Percentiles rank a stretch among this genome's conserved stretches.
Conservation (phyloP, 2,797 vertebrate genomes). For the Glossophaga mutica region DNA sequence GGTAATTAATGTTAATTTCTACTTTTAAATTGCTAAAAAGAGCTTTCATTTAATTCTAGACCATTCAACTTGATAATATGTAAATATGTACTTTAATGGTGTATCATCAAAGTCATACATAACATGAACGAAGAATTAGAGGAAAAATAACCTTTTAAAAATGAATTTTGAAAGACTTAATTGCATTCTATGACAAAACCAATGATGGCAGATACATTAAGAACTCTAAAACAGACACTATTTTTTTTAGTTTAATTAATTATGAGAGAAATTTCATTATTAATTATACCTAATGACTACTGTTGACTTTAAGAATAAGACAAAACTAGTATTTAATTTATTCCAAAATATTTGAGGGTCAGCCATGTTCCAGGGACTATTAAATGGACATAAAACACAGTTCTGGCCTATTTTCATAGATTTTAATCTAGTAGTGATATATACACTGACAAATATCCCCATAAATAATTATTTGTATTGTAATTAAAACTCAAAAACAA, state of each 20-base stretch:
- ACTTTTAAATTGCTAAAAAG: neutral
- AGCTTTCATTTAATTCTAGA: neutral
- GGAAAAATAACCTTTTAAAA: neutral
- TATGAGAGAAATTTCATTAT: neutral
- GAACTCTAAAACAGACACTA: neutral
- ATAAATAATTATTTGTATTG: neutral
- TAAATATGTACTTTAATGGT: neutral
- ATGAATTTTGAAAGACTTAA: neutral
- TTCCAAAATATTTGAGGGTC: neutral
- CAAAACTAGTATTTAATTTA: neutral
- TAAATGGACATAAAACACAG: neutral
- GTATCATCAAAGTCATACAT: neutral
- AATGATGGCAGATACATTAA: neutral
- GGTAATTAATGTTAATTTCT: neutral
- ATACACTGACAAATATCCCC: neutral
- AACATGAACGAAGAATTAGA: neutral
- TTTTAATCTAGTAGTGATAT: neutral
- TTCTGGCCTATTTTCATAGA: neutral
- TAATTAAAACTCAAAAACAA: neutral
- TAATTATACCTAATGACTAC: neutral
- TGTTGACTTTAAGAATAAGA: conserved; percentile 3
- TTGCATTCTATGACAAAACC: neutral
- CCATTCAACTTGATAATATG: neutral
- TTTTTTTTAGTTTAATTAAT: neutral
- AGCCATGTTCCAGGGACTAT: neutral